phyloP scores from a whole-genome alignment of 1,140 invertebrate species.

The Drosophila punjabiensis region DNA sequence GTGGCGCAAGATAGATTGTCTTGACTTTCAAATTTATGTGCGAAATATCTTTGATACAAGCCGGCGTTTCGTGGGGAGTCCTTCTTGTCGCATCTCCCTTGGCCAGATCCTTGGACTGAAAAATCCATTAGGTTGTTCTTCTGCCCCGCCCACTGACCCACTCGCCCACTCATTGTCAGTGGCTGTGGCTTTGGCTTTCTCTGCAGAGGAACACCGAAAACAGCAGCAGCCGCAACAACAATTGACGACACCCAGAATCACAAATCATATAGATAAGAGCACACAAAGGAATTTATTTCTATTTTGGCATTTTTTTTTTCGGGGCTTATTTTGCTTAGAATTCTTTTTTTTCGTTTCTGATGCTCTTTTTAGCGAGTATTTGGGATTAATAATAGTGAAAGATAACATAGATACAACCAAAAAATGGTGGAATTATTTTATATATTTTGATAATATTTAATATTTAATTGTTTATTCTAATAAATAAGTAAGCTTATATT shows the following conservation, averaged over 20 bases:
- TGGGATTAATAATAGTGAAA: neutral
- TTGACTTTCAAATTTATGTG: conserved; percentile 77
- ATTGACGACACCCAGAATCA: conserved; percentile 84
- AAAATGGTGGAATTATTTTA: too few relatives aligned
- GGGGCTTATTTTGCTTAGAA: conserved; percentile 69
- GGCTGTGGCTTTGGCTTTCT: neutral
- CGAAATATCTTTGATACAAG: conserved; percentile 72
- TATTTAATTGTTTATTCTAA: too few relatives aligned
- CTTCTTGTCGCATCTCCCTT: conserved; percentile 20
- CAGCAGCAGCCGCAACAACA: conserved; percentile 57
- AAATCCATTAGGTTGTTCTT: conserved; percentile 66
- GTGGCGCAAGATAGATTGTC: conserved; percentile 79
- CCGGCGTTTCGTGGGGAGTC: conserved; percentile 25
- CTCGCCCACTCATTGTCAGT: conserved; percentile 72
- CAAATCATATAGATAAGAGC: conserved; percentile 85
- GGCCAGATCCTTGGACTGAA: conserved; percentile 37
- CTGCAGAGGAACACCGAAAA: conserved; percentile 42
- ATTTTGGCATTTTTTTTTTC: conserved; percentile 77
- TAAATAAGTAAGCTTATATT: too few relatives aligned
- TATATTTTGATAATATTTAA: too few relatives aligned
- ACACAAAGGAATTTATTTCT: conserved; percentile 85
- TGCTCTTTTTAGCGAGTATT: conserved; percentile 2
- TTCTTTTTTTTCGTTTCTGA: conserved; percentile 31
- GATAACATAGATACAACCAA: too few relatives aligned
- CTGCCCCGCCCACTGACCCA: conserved; percentile 38